Percentiles rank a stretch among this genome's conserved stretches.
Conservation (phyloP, 2,888 invertebrate species). For the Cephus pygmeus region DNA sequence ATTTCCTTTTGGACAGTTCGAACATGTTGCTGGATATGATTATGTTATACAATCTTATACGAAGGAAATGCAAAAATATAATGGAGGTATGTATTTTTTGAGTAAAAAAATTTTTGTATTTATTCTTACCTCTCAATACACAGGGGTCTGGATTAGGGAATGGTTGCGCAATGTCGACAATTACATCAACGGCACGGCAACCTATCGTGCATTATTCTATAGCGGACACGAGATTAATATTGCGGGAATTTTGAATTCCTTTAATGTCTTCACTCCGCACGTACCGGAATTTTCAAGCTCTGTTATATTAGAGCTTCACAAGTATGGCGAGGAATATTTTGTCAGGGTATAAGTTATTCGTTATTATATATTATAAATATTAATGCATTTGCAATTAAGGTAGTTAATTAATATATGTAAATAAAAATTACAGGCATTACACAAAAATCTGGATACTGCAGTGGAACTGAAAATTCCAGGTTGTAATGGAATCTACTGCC, state of each 20-base stretch:
- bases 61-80: slow-evolving; percentile 10
- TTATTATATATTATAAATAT: too few relatives aligned
- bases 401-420: too few relatives aligned
- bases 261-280: slow-evolving; percentile 23
- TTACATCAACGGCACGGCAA: slow-evolving; percentile 7
- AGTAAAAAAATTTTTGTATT: too few relatives aligned
- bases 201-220: slow-evolving; percentile 1
- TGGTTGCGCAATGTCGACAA: slow-evolving; percentile 27
- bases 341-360: slow-evolving; percentile 22
- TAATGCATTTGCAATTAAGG: too few relatives aligned
- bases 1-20: slow-evolving; percentile 8
- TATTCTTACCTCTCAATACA: background rate
- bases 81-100: slow-evolving; percentile 10
- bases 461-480: slow-evolving; percentile 33
- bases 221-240: slow-evolving; percentile 15
- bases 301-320: slow-evolving; percentile 29
- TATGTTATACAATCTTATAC: slow-evolving; percentile 12
- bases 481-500: slow-evolving; percentile 40
- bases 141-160: slow-evolving; percentile 29
- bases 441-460: slow-evolving; percentile 31
- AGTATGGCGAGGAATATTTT: slow-evolving; percentile 14
- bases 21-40: slow-evolving; percentile 12
- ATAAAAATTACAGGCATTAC: too few relatives aligned
- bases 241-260: too few relatives aligned
- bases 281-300: slow-evolving; percentile 28